Percentiles rank a stretch among this genome's conserved stretches.
These are phyloP conservation scores for Mycetomoellerius zeteki DNA, from an alignment of 1,140 invertebrate species.

Conservation along the genomic window DNA sequence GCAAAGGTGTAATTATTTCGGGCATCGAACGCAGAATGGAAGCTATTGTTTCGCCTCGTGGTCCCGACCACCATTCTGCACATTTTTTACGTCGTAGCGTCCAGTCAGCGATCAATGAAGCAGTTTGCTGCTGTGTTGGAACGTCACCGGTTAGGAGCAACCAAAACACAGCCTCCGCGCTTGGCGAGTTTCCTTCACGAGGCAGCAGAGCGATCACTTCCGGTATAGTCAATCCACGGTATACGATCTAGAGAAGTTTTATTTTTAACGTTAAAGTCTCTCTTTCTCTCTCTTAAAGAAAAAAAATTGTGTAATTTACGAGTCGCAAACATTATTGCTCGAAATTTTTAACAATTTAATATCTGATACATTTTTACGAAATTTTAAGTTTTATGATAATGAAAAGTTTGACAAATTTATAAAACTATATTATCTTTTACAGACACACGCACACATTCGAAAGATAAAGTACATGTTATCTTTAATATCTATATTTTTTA, in stretches of 20 bases:
- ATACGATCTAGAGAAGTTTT: slow-evolving; percentile 70
- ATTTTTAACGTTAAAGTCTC: neutral
- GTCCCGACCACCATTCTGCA: slow-evolving; percentile 76
- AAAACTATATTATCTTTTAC: neutral
- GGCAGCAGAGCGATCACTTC: slow-evolving; percentile 78
- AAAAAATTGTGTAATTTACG: too few relatives aligned
- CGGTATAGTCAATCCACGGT: slow-evolving; percentile 79
- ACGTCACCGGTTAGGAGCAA: slow-evolving; percentile 80
- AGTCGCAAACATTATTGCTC: neutral
- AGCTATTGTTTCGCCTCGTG: slow-evolving; percentile 71
- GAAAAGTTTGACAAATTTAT: neutral
- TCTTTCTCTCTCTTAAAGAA: neutral
- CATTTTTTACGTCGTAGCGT: slow-evolving; percentile 71
- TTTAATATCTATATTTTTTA: slow-evolving; percentile 1
- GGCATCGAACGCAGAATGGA: slow-evolving; percentile 74
- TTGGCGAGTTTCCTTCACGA: slow-evolving; percentile 76
- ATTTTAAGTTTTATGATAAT: neutral
- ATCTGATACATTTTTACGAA: neutral
- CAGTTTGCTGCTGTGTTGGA: slow-evolving; percentile 79
- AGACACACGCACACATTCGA: neutral
- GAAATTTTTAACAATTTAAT: neutral
- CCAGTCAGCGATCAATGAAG: slow-evolving; percentile 79
- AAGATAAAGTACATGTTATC: neutral
- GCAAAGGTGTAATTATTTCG: slow-evolving; percentile 71
- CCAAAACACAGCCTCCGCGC: slow-evolving; percentile 81